Conservation (phyloP, 2,888 invertebrate species). For the Poecilobothrus nobilitatus region DNA sequence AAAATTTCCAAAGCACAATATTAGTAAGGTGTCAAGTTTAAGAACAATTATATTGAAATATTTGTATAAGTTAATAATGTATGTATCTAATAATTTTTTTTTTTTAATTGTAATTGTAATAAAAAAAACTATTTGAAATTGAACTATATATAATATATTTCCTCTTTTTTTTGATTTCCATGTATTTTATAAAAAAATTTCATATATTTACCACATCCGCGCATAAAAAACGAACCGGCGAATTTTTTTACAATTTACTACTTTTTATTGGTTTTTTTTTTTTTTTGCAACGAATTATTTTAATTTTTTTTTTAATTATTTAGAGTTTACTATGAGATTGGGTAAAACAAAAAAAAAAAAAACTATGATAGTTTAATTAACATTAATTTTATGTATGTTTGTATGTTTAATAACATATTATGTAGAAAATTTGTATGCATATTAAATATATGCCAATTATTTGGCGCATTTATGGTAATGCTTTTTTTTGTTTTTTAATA, state of each 20-base stretch:
- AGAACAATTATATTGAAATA: slow-evolving; percentile 18
- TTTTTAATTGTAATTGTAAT: too few species aligned
- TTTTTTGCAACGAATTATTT: background rate
- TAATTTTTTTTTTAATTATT: background rate
- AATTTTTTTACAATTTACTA: background rate
- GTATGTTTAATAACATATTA: too few species aligned
- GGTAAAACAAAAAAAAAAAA: too few species aligned
- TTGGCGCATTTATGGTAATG: too few species aligned
- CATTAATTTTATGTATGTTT: too few species aligned
- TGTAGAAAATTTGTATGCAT: too few species aligned
- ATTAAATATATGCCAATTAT: too few species aligned
- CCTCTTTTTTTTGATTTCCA: background rate
- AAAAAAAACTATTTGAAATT: slow-evolving; percentile 17
- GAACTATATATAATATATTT: slow-evolving; percentile 20
- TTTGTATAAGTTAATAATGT: slow-evolving; percentile 19
- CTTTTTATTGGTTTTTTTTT: background rate
- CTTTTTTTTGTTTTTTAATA: too few species aligned
- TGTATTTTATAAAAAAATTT: background rate
- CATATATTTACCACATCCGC: slow-evolving; percentile 10
- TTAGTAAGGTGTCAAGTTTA: background rate
- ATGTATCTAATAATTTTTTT: slow-evolving; percentile 21
- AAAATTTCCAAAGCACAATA: background rate
- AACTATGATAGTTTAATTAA: too few species aligned
- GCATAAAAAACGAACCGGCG: slow-evolving; percentile 13
- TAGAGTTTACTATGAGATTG: too few species aligned